A percentile compares a stretch with the other conserved stretches of the same genome.
Evolutionary conservation across 2,797 vertebrate species (phyloP).

Genomic region (Simalia tracyae): DNA sequence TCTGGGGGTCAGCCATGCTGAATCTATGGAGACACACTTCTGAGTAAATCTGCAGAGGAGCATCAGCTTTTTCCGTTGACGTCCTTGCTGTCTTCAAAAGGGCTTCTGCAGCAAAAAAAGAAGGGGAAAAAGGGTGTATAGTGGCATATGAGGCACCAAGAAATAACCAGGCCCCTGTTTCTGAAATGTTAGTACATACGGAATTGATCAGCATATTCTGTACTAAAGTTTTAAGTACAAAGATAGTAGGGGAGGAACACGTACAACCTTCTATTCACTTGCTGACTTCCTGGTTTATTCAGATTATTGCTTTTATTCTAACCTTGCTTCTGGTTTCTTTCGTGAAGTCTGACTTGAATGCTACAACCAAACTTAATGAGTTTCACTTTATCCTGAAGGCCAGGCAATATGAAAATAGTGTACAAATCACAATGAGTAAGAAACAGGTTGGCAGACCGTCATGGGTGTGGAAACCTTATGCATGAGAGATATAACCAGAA

Average conservation of each 20-base stretch:
- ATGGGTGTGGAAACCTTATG: slow-evolving; percentile 50
- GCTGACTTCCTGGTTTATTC: not conserved
- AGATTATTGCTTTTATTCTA: slow-evolving; percentile 45
- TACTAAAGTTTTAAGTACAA: accelerated
- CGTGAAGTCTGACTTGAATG: slow-evolving; percentile 43
- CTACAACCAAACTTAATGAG: slow-evolving; percentile 43
- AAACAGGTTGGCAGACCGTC: slow-evolving; percentile 32
- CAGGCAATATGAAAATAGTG: not conserved
- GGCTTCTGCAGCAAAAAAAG: not conserved
- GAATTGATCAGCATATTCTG: not conserved
- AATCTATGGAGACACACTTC: not conserved
- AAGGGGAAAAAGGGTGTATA: not conserved
- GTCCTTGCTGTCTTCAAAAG: not conserved
- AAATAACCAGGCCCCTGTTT: not conserved
- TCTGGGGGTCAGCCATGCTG: too few species aligned
- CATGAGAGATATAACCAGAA: slow-evolving; percentile 20
- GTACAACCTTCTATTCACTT: not conserved
- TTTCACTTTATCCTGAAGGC: slow-evolving; percentile 45
- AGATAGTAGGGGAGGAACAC: not conserved
- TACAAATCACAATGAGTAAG: slow-evolving; percentile 44
- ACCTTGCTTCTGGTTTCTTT: slow-evolving; percentile 52
- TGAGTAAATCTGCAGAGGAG: not conserved
- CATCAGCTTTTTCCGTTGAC: not conserved
- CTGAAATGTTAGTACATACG: not conserved
- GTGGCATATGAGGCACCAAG: not conserved